These are phyloP conservation scores for Hydrozoanthus gracilis DNA, from an alignment of 92 coral and sea anemone genomes.

Conservation along the genomic window DNA sequence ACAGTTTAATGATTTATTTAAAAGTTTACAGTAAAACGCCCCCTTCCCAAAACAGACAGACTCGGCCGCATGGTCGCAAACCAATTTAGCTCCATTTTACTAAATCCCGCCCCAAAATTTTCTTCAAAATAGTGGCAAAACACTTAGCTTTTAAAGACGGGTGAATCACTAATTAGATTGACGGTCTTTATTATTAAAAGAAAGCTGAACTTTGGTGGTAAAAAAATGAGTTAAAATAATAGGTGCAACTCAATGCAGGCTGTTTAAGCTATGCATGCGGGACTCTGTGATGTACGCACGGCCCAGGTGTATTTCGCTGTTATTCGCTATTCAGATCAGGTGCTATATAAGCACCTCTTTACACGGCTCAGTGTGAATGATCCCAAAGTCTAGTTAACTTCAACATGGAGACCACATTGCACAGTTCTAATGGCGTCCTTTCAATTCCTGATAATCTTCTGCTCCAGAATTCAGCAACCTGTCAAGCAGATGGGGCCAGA, in stretches of 20 bases:
- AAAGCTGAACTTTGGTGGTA: slow-evolving; percentile 12
- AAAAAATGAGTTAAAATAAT: not conserved
- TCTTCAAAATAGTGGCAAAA: too few relatives aligned
- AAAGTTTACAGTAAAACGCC: not conserved
- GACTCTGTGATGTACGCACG: not conserved
- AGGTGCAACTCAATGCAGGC: not conserved
- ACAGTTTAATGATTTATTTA: slow-evolving; percentile 39
- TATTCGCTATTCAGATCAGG: slow-evolving; percentile 26
- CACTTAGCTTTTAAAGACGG: slow-evolving; percentile 1
- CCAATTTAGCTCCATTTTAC: not conserved
- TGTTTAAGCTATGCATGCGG: slow-evolving; percentile 35
- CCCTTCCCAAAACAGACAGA: not conserved
- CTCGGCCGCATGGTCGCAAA: not conserved
- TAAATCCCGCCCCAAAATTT: not conserved
- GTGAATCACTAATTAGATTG: not conserved
- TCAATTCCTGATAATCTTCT: slow-evolving; percentile 73
- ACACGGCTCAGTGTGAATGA: slow-evolving; percentile 13
- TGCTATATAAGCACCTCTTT: slow-evolving; percentile 33
- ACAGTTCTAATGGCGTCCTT: slow-evolving; percentile 55
- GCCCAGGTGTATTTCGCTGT: slow-evolving; percentile 10
- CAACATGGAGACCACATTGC: slow-evolving; percentile 72
- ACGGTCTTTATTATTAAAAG: not conserved
- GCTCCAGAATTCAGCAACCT: slow-evolving; percentile 67
- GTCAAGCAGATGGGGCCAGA: slow-evolving; percentile 79
- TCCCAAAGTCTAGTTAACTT: slow-evolving; percentile 30